A percentile compares a stretch with the other conserved stretches of the same genome.
These are phyloP conservation scores for Erythrocercus mccallii DNA, from an alignment of 2,113 vertebrate genomes.

Conservation along the genomic window DNA sequence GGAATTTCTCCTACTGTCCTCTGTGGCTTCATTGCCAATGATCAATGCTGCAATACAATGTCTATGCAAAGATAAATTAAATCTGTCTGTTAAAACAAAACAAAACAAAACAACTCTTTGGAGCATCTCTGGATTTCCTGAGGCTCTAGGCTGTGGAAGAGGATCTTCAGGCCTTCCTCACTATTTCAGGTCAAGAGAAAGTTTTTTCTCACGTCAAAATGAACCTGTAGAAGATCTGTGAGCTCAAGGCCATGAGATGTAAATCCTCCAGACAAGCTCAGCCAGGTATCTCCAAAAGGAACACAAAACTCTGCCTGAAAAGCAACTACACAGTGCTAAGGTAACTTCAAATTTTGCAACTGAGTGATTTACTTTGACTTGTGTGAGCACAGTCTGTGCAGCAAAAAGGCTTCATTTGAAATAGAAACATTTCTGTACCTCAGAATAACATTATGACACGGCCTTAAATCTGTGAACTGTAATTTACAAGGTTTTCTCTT, in stretches of 20 bases:
- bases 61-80: neutral
- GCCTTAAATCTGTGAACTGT: neutral
- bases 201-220: neutral
- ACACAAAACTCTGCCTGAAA: neutral
- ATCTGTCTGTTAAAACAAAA: neutral
- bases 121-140: neutral
- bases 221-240: neutral
- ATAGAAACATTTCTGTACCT: neutral
- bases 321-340: neutral
- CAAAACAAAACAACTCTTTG: neutral
- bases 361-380: neutral
- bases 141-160: neutral
- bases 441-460: neutral
- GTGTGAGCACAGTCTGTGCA: neutral
- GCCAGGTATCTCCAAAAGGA: neutral
- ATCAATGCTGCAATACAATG: neutral
- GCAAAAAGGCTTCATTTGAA: neutral
- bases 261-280: neutral
- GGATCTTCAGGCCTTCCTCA: neutral
- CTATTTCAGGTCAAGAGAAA: neutral
- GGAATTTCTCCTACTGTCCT: neutral
- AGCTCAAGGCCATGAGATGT: neutral
- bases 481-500: neutral
- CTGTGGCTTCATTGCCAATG: neutral
- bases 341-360: neutral